Percentiles rank a stretch among this genome's conserved stretches.
Conservation (phyloP, 2,888 invertebrate genomes). For the Andrena marginata region DNA sequence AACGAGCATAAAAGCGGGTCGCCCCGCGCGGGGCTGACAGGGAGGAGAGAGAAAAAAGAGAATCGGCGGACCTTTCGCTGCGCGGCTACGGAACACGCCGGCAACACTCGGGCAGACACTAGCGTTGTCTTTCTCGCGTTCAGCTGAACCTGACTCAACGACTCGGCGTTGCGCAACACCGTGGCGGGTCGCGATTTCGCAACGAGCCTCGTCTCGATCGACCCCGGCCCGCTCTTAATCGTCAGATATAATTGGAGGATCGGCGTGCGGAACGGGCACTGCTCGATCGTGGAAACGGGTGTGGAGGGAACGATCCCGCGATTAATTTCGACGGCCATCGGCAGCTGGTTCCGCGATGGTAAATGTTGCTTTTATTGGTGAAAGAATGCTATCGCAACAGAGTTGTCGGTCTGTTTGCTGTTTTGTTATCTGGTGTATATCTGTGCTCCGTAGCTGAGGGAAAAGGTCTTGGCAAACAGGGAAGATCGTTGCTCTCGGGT, state of each 20-base stretch:
- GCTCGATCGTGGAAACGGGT: neutral
- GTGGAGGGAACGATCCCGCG: neutral
- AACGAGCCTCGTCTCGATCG: conserved; percentile 14
- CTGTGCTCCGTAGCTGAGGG: neutral
- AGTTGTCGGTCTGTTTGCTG: neutral
- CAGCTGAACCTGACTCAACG: conserved; percentile 40
- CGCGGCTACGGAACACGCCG: conserved; percentile 26
- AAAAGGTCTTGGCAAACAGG: neutral
- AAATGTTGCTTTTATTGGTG: neutral
- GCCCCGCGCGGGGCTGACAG: conserved; percentile 7
- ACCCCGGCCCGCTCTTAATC: conserved; percentile 7
- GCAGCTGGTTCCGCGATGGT: neutral
- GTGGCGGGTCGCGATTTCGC: conserved; percentile 16
- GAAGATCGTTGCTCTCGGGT: neutral
- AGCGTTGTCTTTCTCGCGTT: conserved; percentile 20
- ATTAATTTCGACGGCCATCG: conserved; percentile 19
- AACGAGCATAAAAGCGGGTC: conserved; percentile 64
- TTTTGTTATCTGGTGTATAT: neutral
- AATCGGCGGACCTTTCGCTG: conserved; percentile 54
- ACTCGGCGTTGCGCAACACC: conserved; percentile 22
- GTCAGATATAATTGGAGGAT: conserved; percentile 31
- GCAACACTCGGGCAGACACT: conserved; percentile 22
- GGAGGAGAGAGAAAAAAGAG: conserved; percentile 9
- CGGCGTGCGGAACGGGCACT: neutral
- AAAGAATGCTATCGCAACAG: neutral